Conservation (phyloP, 2,888 invertebrate genomes). For the Tortricodes alternella region DNA sequence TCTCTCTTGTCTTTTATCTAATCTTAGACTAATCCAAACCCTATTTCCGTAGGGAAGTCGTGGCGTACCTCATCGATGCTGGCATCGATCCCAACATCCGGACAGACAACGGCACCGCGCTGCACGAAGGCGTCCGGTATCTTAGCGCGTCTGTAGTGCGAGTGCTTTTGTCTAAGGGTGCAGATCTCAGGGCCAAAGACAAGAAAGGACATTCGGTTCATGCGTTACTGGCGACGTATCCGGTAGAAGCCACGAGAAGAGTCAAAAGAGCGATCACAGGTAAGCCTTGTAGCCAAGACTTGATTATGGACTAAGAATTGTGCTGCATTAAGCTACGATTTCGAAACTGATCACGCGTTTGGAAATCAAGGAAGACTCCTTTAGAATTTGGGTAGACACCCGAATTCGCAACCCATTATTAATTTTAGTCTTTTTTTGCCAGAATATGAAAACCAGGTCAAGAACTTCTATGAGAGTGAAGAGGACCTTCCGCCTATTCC, state of each 20-base stretch:
- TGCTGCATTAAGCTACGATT: too few relatives aligned
- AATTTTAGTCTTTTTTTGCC: slow-evolving; percentile 36
- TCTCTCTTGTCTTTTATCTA: neutral
- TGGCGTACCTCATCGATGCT: slow-evolving; percentile 90
- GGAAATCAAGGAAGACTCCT: too few relatives aligned
- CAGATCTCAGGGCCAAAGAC: slow-evolving; percentile 91
- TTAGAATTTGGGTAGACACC: too few relatives aligned
- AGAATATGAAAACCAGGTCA: slow-evolving; percentile 61
- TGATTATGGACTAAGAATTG: too few relatives aligned
- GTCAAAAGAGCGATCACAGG: slow-evolving; percentile 93
- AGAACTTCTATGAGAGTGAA: slow-evolving; percentile 79
- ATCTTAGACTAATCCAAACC: neutral
- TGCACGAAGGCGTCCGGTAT: slow-evolving; percentile 96
- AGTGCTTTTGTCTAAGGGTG: slow-evolving; percentile 90
- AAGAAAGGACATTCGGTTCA: slow-evolving; percentile 91
- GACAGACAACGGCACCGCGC: slow-evolving; percentile 93
- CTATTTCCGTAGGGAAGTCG: slow-evolving; percentile 85
- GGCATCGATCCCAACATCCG: slow-evolving; percentile 94
- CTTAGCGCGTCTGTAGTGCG: slow-evolving; percentile 95
- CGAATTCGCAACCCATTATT: too few relatives aligned
- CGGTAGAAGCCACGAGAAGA: slow-evolving; percentile 93
- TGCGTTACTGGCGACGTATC: slow-evolving; percentile 93
- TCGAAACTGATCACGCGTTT: too few relatives aligned
- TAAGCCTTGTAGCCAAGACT: slow-evolving; percentile 64
- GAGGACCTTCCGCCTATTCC: slow-evolving; percentile 88